Percentiles rank a stretch among this genome's conserved stretches.
Conservation (phyloP, 2,888 invertebrate genomes). For the Drosophila parthenogenetica region DNA sequence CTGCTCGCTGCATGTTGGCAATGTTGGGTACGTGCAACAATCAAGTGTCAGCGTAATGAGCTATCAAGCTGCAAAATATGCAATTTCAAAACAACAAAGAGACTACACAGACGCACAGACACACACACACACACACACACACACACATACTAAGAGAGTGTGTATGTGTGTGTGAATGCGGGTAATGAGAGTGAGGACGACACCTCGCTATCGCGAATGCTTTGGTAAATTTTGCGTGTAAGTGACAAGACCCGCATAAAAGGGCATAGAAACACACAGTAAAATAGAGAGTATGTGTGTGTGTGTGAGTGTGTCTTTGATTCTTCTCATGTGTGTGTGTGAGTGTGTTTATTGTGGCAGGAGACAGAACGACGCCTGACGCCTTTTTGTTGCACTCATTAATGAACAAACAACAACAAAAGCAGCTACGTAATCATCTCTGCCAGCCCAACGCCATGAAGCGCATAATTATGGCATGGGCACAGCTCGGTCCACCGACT, state of each 20-base stretch:
- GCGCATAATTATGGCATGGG: conserved; percentile 70
- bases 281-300: conserved; percentile 46
- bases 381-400: conserved; percentile 75
- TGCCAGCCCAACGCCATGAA: conserved; percentile 68
- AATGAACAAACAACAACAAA: conserved; percentile 75
- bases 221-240: conserved; percentile 80
- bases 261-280: conserved; percentile 54
- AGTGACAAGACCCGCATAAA: conserved; percentile 76
- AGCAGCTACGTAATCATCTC: conserved; percentile 69
- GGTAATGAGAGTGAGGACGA: conserved; percentile 42
- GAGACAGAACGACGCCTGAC: conserved; percentile 30
- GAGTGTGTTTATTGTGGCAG: conserved; percentile 30
- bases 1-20: conserved; percentile 20
- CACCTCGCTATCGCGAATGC: conserved; percentile 71
- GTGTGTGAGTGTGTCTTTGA: conserved; percentile 21
- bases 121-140: conserved; percentile 10
- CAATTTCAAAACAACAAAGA: conserved; percentile 74
- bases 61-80: conserved; percentile 82
- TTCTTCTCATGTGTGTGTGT: conserved; percentile 15
- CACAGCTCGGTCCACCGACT: conserved; percentile 3
- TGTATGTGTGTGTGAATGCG: conserved; percentile 38
- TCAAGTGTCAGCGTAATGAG: conserved; percentile 81
- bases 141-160: conserved; percentile 6
- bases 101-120: conserved; percentile 18
- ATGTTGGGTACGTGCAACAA: conserved; percentile 70